Base-by-base conservation (phyloP, 2,797 vertebrate genomes). In the Manis crassicaudata region DNA sequence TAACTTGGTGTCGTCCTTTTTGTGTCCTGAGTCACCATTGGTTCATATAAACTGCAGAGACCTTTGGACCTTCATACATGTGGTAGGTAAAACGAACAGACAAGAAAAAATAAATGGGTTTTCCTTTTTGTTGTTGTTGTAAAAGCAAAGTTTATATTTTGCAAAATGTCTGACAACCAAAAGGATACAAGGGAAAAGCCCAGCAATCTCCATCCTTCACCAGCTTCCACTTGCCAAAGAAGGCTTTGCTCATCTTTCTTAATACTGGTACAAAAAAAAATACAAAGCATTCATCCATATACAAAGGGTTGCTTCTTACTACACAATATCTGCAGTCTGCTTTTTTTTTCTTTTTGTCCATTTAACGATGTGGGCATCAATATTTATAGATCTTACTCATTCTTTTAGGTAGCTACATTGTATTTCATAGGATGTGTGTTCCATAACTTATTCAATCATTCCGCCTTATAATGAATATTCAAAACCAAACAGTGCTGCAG, bases 111-210 rank as follows among this genome's bases (percentile, higher is more conserved):
- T n/a, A 80, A 5, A 17, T 72, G 65, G 35, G 50, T 92, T 94
- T 93, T 95, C 11, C 56, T 68, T 80, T 87, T 87, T 62, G 7
- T 89, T 56, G 18, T 77, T 72, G 27, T 86, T 70, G 37, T 85
- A 62, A 94, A 97, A 88, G 52, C 32, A 90, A 92, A 94, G 76
- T 62, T 73, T 94, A 27, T 1, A 63, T 76, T 90, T 97, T 89
- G 46, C 18, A 85, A 40, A 92, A 70, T 89, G 46, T 94, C 60
- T 81, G 35, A 67, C 25, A 85, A 35, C 25, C 43, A 79, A 60
- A 92, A 73, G n/a, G 85, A 50, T 73, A 62, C 35, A 70, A 9
- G 56, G 23, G 62, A 95, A 96, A 92, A 88, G n/a, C 18, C 43
- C 43, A 95, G 35, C 32, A 92, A 5, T 93, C 73, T 90, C 60